Evolutionary conservation across 53 echinoderm and acorn worm species (phyloP).

Genomic region (Apostichopus leukothele): DNA sequence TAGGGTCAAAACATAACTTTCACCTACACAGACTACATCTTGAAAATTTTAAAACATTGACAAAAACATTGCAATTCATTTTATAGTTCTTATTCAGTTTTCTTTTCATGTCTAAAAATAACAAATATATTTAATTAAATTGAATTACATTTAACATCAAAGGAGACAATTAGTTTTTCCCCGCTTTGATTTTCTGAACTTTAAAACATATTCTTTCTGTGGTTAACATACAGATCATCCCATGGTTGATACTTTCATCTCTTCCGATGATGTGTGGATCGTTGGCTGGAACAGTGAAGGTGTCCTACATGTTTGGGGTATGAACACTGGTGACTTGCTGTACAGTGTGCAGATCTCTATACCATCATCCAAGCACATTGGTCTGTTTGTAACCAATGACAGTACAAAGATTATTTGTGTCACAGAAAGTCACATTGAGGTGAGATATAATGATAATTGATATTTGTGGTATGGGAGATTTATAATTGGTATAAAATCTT

Average conservation of each 20-base stretch:
- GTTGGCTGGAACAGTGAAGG: conserved; percentile 50
- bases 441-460: not conserved
- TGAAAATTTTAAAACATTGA: too few relatives aligned
- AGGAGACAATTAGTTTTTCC: too few relatives aligned
- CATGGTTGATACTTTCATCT: conserved; percentile 39
- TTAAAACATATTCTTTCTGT: not conserved
- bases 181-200: not conserved
- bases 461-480: too few relatives aligned
- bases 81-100: too few relatives aligned
- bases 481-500: too few relatives aligned
- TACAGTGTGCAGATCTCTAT: conserved; percentile 28
- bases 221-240: not conserved
- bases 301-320: conserved; percentile 55
- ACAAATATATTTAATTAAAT: too few relatives aligned
- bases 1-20: too few relatives aligned
- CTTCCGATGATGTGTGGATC: conserved; percentile 57
- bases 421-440: not conserved
- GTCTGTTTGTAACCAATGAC: conserved; percentile 20
- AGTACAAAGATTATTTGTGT: conserved; percentile 25
- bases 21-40: too few relatives aligned
- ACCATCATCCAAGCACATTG: not conserved
- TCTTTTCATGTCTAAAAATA: too few relatives aligned
- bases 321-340: conserved; percentile 63
- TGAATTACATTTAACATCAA: too few relatives aligned
- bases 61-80: too few relatives aligned